Evolutionary conservation across 35 echinoderm and acorn worm genomes (phyloP), one percentile per base, ranked within the genome.

Genomic region (Ophiothrix spiculata): DNA sequence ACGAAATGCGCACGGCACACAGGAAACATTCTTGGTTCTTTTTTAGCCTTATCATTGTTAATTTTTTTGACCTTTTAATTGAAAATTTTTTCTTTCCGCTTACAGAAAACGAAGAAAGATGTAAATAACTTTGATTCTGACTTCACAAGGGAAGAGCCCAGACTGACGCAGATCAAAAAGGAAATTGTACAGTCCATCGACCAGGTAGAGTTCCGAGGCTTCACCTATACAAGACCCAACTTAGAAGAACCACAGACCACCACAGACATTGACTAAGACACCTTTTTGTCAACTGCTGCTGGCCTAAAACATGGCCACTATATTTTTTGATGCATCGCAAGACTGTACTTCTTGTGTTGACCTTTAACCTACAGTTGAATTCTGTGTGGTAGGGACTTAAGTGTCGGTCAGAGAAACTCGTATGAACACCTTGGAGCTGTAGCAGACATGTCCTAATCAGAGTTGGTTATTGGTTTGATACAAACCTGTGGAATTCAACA

Each of bases 51-150:
- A n/a, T n/a, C n/a, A n/a, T n/a, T n/a, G n/a, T n/a, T n/a, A n/a
- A n/a, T n/a, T n/a, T n/a, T n/a, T n/a, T n/a, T n/a, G n/a, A n/a
- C n/a, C n/a, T n/a, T n/a, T n/a, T n/a, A n/a, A n/a, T n/a, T n/a
- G n/a, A n/a, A n/a, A n/a, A n/a, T n/a, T n/a, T n/a, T n/a, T n/a
- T n/a, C n/a, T n/a, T n/a, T n/a, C n/a, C n/a, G n/a, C n/a, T 77
- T 54, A 83, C 92, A 99, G 96, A 99, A 99, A 99, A 94, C 92
- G 31, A 99, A 94, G 92, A 94, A 94, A 81, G 96, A 99, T 64
- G 90, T 88, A 56, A 99, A 99, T 87, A 99, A 99, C 80, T 99
- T 99, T 77, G 96, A 99, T 81, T 79, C 92, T 36, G 96, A 99
- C 84, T 99, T 99, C 80, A 99, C 96, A 31, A 77, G 92, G 33